Percentiles rank a stretch among this genome's conserved stretches.
Conservation (phyloP, 2,888 invertebrate genomes). For the Noctuana brunneofusca region DNA sequence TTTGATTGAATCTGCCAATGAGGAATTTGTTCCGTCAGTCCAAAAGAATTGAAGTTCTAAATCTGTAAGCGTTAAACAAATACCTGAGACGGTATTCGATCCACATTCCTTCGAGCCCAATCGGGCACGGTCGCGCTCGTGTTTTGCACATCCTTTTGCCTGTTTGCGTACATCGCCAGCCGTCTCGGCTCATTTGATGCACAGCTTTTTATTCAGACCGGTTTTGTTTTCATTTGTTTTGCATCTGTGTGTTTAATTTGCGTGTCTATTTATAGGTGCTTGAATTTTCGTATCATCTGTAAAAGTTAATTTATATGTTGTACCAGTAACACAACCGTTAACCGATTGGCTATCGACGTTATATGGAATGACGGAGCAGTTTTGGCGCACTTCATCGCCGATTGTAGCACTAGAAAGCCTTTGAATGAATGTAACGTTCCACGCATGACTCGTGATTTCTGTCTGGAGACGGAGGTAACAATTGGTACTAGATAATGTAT, state of each 20-base stretch:
- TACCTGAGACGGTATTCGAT: constrained; percentile 58
- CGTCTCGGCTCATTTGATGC: constrained; percentile 60
- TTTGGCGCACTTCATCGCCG: constrained; percentile 32
- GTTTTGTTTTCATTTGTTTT: constrained; percentile 53
- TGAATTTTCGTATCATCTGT: constrained; percentile 36
- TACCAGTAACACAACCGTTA: constrained; percentile 36
- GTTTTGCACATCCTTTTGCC: constrained; percentile 77
- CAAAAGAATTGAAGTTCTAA: constrained; percentile 42
- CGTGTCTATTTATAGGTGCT: constrained; percentile 36
- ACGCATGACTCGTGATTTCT: constrained; percentile 38
- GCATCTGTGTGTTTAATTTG: constrained; percentile 54
- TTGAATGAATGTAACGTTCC: constrained; percentile 30
- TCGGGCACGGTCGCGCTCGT: constrained; percentile 58
- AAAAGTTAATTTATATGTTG: constrained; percentile 39
- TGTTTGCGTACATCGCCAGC: constrained; percentile 57
- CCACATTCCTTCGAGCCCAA: constrained; percentile 67
- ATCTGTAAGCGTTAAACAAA: constrained; percentile 42
- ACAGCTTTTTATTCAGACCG: constrained; percentile 59
- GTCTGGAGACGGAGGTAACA: constrained; percentile 44
- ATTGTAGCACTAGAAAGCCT: constrained; percentile 29
- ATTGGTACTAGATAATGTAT: constrained; percentile 51
- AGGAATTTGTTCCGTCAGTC: constrained; percentile 30
- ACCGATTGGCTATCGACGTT: constrained; percentile 39
- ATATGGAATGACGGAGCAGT: constrained; percentile 38
- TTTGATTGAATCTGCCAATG: constrained; percentile 11